These are phyloP conservation scores for Siniperca knerii DNA, from an alignment of 2,113 vertebrate species.

Conservation along the genomic window DNA sequence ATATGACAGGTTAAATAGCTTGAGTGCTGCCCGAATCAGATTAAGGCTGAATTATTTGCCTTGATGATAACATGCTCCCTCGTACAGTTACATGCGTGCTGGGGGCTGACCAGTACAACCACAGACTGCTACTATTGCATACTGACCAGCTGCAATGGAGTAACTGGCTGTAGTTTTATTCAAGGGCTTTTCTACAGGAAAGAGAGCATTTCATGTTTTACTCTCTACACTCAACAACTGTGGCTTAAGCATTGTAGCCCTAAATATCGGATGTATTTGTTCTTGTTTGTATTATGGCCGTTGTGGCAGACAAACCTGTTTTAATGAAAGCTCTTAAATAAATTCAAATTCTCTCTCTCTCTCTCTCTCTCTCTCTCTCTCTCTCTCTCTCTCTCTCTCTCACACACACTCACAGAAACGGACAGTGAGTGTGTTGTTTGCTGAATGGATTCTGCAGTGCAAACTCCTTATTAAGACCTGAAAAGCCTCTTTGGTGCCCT, in stretches of 20 bases:
- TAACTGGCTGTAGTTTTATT: neutral
- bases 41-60: conserved; percentile 22
- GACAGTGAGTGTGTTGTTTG: neutral
- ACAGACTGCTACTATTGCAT: neutral
- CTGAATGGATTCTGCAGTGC: conserved; percentile 6
- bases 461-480: conserved; percentile 6
- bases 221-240: neutral
- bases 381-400: neutral
- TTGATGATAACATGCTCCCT: conserved; percentile 13
- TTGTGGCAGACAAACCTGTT: neutral
- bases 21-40: conserved; percentile 3
- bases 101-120: neutral
- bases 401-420: conserved; percentile 4
- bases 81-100: neutral
- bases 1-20: conserved; percentile 33
- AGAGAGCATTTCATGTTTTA: neutral
- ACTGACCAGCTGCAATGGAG: neutral
- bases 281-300: neutral
- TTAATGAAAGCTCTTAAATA: neutral
- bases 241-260: neutral
- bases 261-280: conserved; percentile 26
- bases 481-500: conserved; percentile 20
- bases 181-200: neutral
- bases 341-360: neutral
- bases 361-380: neutral